These are phyloP conservation scores for Macropus fuliginosus DNA, from an alignment of 2,797 vertebrate species.

Conservation along the genomic window DNA sequence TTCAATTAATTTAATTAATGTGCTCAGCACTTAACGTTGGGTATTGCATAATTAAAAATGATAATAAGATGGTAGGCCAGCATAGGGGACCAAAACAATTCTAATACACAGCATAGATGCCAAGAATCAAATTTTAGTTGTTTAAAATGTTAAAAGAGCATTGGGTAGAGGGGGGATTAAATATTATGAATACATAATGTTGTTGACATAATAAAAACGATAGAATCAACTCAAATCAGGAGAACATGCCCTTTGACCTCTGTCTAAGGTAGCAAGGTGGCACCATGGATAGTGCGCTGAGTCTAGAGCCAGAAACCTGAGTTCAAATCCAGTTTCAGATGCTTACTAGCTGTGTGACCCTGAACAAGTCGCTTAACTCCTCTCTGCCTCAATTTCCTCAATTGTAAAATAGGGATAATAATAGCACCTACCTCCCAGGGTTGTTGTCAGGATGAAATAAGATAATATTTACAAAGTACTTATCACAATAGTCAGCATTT, in stretches of 20 bases:
- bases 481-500: not conserved
- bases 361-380: not conserved
- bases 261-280: not conserved
- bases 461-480: not conserved
- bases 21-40: not conserved
- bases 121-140: not conserved
- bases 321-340: not conserved
- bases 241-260: not conserved
- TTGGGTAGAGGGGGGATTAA: not conserved
- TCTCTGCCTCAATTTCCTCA: not conserved
- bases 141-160: not conserved
- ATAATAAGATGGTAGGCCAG: not conserved
- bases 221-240: not conserved
- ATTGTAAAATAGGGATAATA: not conserved
- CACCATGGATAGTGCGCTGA: not conserved
- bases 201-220: not conserved
- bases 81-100: not conserved
- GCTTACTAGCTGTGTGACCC: not conserved
- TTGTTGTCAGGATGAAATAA: not conserved
- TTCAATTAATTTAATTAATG: conserved; percentile 26
- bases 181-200: not conserved
- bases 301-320: not conserved
- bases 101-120: not conserved
- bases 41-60: not conserved
- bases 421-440: not conserved